Percentiles rank a stretch among this genome's conserved stretches.
These are phyloP conservation scores for Gavialis gangeticus DNA, from an alignment of 2,113 vertebrate species.

Conservation along the genomic window DNA sequence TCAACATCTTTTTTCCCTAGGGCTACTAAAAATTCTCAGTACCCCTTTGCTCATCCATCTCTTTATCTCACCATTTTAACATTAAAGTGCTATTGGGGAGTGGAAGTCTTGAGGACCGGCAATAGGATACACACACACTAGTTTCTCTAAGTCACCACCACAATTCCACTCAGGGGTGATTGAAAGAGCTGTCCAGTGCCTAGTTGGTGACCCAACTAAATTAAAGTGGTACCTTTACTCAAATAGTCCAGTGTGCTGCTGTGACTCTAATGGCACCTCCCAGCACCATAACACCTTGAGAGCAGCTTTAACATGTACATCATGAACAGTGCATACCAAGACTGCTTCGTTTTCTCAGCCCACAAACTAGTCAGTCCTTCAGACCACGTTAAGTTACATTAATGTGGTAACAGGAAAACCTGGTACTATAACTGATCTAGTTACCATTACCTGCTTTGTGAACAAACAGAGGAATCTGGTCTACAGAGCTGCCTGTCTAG, in stretches of 20 bases:
- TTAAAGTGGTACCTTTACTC: background rate
- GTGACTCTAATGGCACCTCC: background rate
- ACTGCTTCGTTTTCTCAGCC: background rate
- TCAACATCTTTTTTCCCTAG: background rate
- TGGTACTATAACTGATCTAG: background rate
- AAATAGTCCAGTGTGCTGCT: background rate
- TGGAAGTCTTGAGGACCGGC: background rate
- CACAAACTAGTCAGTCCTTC: background rate
- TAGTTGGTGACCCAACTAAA: background rate
- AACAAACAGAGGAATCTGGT: background rate
- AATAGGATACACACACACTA: background rate
- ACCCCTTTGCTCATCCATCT: too few relatives aligned
- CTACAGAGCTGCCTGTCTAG: background rate
- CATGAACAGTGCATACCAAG: background rate
- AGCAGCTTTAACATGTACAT: background rate
- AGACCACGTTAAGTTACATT: background rate
- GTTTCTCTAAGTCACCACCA: background rate
- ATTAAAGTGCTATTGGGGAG: background rate
- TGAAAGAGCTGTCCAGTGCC: background rate
- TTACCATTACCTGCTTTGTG: background rate
- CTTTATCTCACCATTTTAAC: background rate
- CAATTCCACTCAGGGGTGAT: background rate
- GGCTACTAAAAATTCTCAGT: background rate
- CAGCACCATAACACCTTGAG: too few relatives aligned
- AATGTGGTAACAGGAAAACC: background rate